Evolutionary conservation across 2,888 invertebrate species (phyloP).

Genomic region (Caenorhabditis sp.): DNA sequence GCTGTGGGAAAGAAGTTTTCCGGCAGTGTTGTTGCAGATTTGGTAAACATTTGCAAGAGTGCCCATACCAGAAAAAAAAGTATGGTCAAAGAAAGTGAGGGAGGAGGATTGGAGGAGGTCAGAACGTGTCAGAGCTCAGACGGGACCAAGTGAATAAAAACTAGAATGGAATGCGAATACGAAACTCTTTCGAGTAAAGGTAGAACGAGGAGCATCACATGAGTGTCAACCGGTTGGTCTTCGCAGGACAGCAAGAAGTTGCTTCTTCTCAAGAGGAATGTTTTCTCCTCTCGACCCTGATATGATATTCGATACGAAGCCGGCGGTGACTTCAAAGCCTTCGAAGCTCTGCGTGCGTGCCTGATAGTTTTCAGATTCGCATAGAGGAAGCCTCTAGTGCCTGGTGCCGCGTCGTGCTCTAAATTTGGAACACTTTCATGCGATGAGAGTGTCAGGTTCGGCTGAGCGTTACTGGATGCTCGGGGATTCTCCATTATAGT

Average conservation of each 20-base stretch:
- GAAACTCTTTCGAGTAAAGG: conserved; percentile 28
- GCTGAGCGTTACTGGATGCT: not conserved
- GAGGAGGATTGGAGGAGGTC: not conserved
- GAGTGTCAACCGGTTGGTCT: conserved; percentile 53
- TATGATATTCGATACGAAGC: conserved; percentile 63
- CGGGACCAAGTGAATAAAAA: conserved; percentile 2
- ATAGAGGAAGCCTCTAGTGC: conserved; percentile 12
- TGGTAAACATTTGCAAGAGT: conserved; percentile 54
- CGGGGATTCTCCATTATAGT: not conserved
- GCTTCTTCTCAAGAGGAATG: conserved; percentile 37
- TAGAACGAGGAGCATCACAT: conserved; percentile 45
- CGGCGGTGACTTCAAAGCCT: conserved; percentile 57
- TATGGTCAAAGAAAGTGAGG: not conserved
- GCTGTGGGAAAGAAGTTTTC: conserved; percentile 46
- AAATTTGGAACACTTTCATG: conserved; percentile 14
- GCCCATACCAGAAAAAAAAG: conserved; percentile 11
- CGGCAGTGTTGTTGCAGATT: conserved; percentile 44
- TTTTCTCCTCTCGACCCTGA: conserved; percentile 54
- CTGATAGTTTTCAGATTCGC: conserved; percentile 55
- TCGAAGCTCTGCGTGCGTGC: conserved; percentile 2
- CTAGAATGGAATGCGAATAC: conserved; percentile 36
- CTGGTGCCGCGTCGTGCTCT: conserved; percentile 45
- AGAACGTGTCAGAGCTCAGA: not conserved
- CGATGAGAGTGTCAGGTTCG: not conserved
- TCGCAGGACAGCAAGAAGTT: conserved; percentile 27